Conservation (phyloP, 1,140 invertebrate genomes). For the Melipona quadrifasciata region DNA sequence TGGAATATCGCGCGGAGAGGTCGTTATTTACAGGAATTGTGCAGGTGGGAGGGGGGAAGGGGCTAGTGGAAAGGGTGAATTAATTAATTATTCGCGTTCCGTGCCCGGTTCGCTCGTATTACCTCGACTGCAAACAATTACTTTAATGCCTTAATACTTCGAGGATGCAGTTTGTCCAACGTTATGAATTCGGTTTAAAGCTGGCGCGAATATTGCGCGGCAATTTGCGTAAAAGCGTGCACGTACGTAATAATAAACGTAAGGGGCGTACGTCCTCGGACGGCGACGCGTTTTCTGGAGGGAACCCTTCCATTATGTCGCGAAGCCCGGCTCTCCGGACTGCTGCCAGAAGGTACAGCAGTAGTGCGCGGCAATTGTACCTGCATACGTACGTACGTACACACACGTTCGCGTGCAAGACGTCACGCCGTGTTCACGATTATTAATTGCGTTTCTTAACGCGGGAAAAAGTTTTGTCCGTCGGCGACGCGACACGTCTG, state of each 20-base stretch:
- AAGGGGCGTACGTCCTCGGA: not conserved
- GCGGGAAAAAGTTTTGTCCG: slow-evolving; percentile 56
- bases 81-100: slow-evolving; percentile 47
- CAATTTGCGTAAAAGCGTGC: slow-evolving; percentile 64
- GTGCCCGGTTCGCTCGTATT: slow-evolving; percentile 37
- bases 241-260: not conserved
- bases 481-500: not conserved
- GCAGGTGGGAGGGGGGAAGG: too few relatives aligned
- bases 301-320: slow-evolving; percentile 46
- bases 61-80: not conserved
- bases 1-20: slow-evolving; percentile 7
- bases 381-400: not conserved
- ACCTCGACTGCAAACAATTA: slow-evolving; percentile 53
- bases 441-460: slow-evolving; percentile 61
- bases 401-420: slow-evolving; percentile 28
- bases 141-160: slow-evolving; percentile 51
- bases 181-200: slow-evolving; percentile 65
- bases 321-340: slow-evolving; percentile 11
- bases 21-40: slow-evolving; percentile 11
- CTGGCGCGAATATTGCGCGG: slow-evolving; percentile 43
- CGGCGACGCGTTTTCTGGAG: slow-evolving; percentile 52
- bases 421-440: slow-evolving; percentile 42
- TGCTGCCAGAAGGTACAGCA: slow-evolving; percentile 1
- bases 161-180: slow-evolving; percentile 50
- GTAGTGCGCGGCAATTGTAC: slow-evolving; percentile 43